Base-by-base conservation (phyloP, 1,140 invertebrate genomes). In the Trichonephila clavata region DNA sequence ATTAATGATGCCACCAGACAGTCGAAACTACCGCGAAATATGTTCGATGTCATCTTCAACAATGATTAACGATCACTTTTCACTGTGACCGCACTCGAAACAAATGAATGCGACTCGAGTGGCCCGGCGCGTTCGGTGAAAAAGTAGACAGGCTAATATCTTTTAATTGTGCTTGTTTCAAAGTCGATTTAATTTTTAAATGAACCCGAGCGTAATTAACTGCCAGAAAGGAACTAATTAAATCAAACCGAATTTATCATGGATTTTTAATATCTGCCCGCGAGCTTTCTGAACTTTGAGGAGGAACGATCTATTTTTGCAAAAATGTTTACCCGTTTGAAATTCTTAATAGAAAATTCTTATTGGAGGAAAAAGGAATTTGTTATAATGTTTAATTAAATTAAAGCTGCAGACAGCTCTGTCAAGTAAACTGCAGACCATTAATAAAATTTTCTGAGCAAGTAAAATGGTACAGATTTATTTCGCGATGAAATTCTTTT, bases 21-120 rank as follows among this genome's bases (percentile, higher is more conserved):
- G 32, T 50, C 81, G 81, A 59, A 84, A 59, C 81, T 18, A 84
- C 50, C 81, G 43, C 14, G 18, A 50, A 84, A 84, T 84, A 84
- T 84, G 81, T 50, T 84, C 39, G n/a, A 50, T 59, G 81, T 84
- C 81, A 50, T 84, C 39, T n/a, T 59, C 81, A 84, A 84, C 81
- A 24, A 84, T 57, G 81, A 84, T 50, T 84, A 84, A 84, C 32
- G 81, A 39, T 50, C 50, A 50, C 50, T 50, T 50, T 50, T 50
- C 43, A 50, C 81, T 50, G 81, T 24, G 50, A 50, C 81, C 81
- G 43, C 43, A 39, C n/a, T 39, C 71, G 24, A 20, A 84, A 84
- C 81, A 84, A 84, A 84, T 84, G 39, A 84, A 84, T 84, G 16
- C 27, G 71, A 80, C 16, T 80, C 39, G 27, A 80, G 71, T 80